A percentile compares a stretch with the other conserved stretches of the same genome.
Evolutionary conservation across 2,797 vertebrate species (phyloP).

Genomic region (Agapornis canus): DNA sequence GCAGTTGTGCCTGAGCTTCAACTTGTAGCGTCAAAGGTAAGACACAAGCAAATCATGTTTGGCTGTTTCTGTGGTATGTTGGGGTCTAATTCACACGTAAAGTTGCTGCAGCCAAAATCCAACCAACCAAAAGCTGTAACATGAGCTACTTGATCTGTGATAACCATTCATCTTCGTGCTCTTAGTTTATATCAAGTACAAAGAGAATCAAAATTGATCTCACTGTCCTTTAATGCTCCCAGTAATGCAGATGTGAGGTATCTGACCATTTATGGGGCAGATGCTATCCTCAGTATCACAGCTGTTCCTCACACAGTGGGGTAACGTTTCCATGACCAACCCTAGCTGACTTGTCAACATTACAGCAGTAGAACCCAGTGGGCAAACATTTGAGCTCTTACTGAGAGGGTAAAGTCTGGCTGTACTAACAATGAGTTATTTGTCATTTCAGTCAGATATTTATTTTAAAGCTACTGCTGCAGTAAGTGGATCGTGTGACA

Average conservation of each 20-base stretch:
- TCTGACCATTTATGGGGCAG: not conserved
- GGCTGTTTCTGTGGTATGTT: not conserved
- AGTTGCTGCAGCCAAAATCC: not conserved
- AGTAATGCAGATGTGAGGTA: not conserved
- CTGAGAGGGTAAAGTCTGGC: not conserved
- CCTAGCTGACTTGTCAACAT: not conserved
- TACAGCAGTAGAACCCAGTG: not conserved
- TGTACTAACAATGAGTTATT: slow-evolving; percentile 17
- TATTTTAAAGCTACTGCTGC: slow-evolving; percentile 91
- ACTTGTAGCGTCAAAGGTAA: slow-evolving; percentile 93
- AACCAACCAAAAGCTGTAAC: not conserved
- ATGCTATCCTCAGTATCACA: not conserved
- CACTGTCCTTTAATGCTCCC: not conserved
- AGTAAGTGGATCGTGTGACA: slow-evolving; percentile 86
- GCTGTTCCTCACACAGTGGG: not conserved
- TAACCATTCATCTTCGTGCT: not conserved
- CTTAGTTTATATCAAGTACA: not conserved
- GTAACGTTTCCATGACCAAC: not conserved
- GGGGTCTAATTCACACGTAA: not conserved
- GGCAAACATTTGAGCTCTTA: not conserved
- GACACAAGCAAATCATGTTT: slow-evolving; percentile 23
- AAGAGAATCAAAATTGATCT: not conserved
- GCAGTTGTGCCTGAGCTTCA: slow-evolving; percentile 95
- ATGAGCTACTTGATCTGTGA: not conserved
- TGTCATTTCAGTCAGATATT: slow-evolving; percentile 90